Base-by-base conservation (phyloP, 2,797 vertebrate genomes). In the Furcifer pardalis region DNA sequence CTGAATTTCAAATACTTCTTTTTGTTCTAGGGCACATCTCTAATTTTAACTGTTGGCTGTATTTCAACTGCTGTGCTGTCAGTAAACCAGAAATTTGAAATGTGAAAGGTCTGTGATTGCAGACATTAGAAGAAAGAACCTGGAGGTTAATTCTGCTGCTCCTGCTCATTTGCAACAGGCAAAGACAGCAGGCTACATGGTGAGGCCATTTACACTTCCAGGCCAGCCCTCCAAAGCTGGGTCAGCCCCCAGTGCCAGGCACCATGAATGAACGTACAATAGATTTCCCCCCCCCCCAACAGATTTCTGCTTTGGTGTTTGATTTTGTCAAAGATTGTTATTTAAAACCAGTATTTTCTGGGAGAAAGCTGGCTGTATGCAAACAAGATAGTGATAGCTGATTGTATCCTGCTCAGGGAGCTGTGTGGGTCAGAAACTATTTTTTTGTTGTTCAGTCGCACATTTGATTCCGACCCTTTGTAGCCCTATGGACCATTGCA, bases 321-420 rank as follows among this genome's bases (percentile, higher is more conserved):
- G 68, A 2, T 80, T 87, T 90, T 92, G 84, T 83, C 86, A 84
- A 85, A 71, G 56, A 52, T 68, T 82, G 86, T 81, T 84, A 87
- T 76, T 56, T 59, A 40, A 77, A 60, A 44, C 37, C 72, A 13
- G 27, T 76, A 63, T 56, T 59, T 80, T 56, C 75, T 42, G 52
- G 30, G 35, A 77, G 44, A 44, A 69, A 88, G 17, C 74, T 74
- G 56, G 68, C 76, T 84, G 46, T 72, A 77, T 88, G 88, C 62
- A 87, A 85, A 85, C 56, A 69, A 89, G 87, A 88, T 86, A 89
- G 91, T 56, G 69, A 84, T 89, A 68, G 71, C 82, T 88, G 60
- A 85, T 80, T 35, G 77, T 42, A 79, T 52, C 52, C 75, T 85
- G 56, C 69, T 56, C 19, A 32, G 46, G 79, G 69, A 88, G 59